phyloP scores from a whole-genome alignment of 2,888 invertebrate genomes.

The Philaethria dido region DNA sequence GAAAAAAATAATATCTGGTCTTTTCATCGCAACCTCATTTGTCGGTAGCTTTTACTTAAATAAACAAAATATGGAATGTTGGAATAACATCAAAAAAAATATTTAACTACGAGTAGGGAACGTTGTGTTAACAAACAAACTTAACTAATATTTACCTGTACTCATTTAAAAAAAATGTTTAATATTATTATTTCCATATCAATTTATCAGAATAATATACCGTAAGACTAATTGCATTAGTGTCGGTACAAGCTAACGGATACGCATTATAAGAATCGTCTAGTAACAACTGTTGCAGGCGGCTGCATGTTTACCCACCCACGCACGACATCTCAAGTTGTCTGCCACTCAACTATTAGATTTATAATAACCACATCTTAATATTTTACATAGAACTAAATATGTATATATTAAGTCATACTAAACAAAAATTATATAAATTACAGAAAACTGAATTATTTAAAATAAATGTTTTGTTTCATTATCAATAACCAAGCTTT shows the following conservation, averaged over 20 bases:
- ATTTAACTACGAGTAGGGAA: not conserved
- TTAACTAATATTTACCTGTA: not conserved
- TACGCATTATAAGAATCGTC: conserved; percentile 27
- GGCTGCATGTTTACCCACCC: conserved; percentile 34
- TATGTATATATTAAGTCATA: too few species aligned
- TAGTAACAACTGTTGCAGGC: conserved; percentile 30
- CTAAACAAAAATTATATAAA: not conserved
- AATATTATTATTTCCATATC: not conserved
- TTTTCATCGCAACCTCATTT: not conserved
- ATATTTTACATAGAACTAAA: not conserved
- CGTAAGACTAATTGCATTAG: conserved; percentile 21
- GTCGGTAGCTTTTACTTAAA: not conserved
- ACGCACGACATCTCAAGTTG: conserved; percentile 34
- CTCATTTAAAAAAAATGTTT: conserved; percentile 14
- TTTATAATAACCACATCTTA: not conserved
- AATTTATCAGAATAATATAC: not conserved
- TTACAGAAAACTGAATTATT: not conserved
- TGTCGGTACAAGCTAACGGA: conserved; percentile 24
- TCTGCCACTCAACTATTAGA: conserved; percentile 15
- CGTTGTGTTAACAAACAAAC: not conserved
- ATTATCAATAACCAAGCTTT: not conserved
- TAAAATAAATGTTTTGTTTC: not conserved
- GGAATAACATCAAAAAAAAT: too few species aligned
- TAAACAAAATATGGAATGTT: conserved; percentile 2
- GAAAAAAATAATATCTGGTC: not conserved